Evolutionary conservation across 1,140 invertebrate genomes (phyloP), one percentile per base, ranked within the genome.

Genomic region (Trachymyrmex cornetzi): DNA sequence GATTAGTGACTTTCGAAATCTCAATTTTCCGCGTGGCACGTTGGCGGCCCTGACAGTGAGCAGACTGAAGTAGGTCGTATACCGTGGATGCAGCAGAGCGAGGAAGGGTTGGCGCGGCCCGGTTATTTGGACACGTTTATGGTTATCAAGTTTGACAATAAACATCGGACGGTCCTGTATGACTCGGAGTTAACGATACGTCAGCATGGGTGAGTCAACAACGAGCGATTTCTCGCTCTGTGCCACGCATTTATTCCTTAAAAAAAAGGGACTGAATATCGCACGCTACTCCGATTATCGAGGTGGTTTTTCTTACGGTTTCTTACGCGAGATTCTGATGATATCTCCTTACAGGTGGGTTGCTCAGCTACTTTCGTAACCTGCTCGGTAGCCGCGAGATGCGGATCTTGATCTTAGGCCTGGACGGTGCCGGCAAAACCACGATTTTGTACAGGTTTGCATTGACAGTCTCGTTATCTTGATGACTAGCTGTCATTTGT

Each of bases 341-440:
- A 64, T 88, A 87, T 74, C 48, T 80, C 6, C n/a, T 92, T 92
- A 7, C 95, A 99, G 99, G 99, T 96, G 98, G 98, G 93, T 95
- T 99, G 93, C 96, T 99, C 92, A 99, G 99, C 96, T 99, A 99
- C 95, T 99, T 99, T 96, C 97, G 98, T 93, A 98, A 97, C 92
- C 96, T 99, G 87, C 96, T 99, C 92, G 99, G 99, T 34, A 98
- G 98, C 86, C 97, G 98, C 90, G 99, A 99, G 96, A 99, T 99
- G 97, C 96, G 99, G 93, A 99, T 99, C 94, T 96, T 99, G 86
- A 99, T 99, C 93, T 96, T 99, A 55, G 99, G 99, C 14, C 96
- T 99, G 80, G 99, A 99, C 95, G 99, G 99, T 79, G 98, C 98
- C 94, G 99, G 99, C 88, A 99, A 99, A 97, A 99, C 99, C 11